A percentile compares a stretch with the other conserved stretches of the same genome.
These are phyloP conservation scores for Aurelia coerulea DNA, from an alignment of 30 jellyfish, hydroid and myxozoan species.

Conservation along the genomic window DNA sequence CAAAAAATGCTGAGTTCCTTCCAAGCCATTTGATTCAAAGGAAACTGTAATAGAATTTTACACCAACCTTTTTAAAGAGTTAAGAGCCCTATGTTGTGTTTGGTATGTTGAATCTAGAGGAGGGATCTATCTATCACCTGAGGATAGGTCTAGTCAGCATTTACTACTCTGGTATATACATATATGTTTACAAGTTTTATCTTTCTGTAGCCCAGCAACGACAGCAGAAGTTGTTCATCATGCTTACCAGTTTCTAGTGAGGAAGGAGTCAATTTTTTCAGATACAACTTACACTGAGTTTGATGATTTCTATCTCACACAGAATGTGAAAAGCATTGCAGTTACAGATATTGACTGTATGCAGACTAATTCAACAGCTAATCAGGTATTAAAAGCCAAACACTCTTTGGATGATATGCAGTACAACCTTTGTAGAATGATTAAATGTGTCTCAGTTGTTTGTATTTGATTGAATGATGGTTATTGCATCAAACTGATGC, in stretches of 20 bases:
- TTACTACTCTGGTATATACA: not conserved
- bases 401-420: not conserved
- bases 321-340: conserved; percentile 54
- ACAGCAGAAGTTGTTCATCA: conserved; percentile 43
- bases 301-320: conserved; percentile 51
- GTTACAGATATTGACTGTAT: conserved; percentile 54
- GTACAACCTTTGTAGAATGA: not conserved
- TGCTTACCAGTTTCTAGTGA: conserved; percentile 45
- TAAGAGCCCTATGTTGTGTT: no score
- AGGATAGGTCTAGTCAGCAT: not conserved
- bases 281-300: conserved; percentile 76
- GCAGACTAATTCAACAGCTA: not conserved
- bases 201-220: conserved; percentile 55
- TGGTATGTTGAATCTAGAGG: no score
- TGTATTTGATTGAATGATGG: no score
- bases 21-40: no score
- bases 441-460: not conserved
- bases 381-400: conserved; percentile 8
- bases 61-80: no score
- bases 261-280: conserved; percentile 45
- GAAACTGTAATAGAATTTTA: no score
- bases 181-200: not conserved
- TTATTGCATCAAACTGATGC: no score
- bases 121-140: not conserved
- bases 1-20: no score